Conservation (phyloP, 2,797 vertebrate genomes). For the Lophotriccus pileatus region DNA sequence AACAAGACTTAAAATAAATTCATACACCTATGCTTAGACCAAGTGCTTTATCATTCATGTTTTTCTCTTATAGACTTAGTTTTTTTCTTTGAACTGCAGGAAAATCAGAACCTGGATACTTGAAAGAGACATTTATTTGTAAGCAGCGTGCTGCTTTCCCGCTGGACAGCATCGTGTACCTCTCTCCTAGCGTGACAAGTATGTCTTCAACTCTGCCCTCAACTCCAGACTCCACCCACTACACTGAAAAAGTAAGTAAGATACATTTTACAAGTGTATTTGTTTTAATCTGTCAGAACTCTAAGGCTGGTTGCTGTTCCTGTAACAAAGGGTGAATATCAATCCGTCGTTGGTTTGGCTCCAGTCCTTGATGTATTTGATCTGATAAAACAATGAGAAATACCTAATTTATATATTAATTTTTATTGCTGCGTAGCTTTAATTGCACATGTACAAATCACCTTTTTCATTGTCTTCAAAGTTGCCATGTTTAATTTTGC, state of each 20-base stretch:
- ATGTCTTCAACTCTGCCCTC: constrained; percentile 67
- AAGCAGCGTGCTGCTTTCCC: constrained; percentile 49
- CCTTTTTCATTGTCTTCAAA: neutral
- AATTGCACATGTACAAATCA: neutral
- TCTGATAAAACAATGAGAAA: neutral
- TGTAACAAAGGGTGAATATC: neutral
- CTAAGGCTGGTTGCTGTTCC: neutral
- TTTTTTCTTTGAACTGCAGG: constrained; percentile 67
- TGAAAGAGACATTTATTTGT: constrained; percentile 71
- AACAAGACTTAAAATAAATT: neutral
- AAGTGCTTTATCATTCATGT: neutral
- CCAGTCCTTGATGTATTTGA: neutral
- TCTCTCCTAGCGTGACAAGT: neutral
- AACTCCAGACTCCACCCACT: neutral
- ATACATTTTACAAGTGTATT: constrained; percentile 50
- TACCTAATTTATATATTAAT: neutral
- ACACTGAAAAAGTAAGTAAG: constrained; percentile 46
- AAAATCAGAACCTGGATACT: constrained; percentile 44
- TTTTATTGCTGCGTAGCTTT: neutral
- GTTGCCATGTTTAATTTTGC: neutral
- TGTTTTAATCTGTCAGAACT: neutral
- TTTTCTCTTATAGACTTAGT: neutral
- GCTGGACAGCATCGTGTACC: neutral
- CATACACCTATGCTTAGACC: neutral
- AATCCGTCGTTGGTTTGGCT: neutral